Percentiles rank a stretch among this genome's conserved stretches.
Conservation (phyloP, 2,113 vertebrate species). For the Brachypteracias leptosomus region DNA sequence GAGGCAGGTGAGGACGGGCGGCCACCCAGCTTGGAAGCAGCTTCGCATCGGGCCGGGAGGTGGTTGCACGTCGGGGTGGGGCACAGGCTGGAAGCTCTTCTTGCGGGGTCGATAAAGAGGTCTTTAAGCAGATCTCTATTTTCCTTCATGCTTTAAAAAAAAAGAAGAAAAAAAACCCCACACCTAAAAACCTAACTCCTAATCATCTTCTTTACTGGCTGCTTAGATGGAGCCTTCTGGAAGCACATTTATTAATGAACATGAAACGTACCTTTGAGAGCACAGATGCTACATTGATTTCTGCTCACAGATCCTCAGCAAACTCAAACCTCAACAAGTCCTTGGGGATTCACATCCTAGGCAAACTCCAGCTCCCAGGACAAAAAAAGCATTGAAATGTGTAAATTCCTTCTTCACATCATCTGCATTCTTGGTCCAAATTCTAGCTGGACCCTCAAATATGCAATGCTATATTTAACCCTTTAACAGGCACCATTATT, state of each 20-base stretch:
- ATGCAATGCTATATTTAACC: background rate
- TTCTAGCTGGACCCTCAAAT: background rate
- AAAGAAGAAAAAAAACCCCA: background rate
- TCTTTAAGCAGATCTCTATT: background rate
- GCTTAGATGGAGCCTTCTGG: background rate
- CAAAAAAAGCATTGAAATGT: slow-evolving; percentile 70
- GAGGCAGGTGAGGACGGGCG: slow-evolving; percentile 78
- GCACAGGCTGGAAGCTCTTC: background rate
- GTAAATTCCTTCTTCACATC: slow-evolving; percentile 53
- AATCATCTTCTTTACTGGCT: background rate
- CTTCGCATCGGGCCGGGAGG: background rate
- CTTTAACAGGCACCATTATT: background rate
- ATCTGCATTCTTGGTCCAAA: background rate
- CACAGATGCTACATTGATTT: slow-evolving; percentile 51
- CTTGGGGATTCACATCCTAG: slow-evolving; percentile 48
- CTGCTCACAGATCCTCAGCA: slow-evolving; percentile 29
- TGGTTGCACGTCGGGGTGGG: background rate
- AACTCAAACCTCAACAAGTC: background rate
- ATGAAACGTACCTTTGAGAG: background rate
- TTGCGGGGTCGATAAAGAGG: background rate
- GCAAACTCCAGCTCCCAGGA: slow-evolving; percentile 53
- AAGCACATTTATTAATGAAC: slow-evolving; percentile 35
- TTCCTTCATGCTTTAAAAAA: background rate
- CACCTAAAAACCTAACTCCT: background rate
- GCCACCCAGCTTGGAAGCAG: background rate